Percentiles rank a stretch among this genome's conserved stretches.
Evolutionary conservation across 2,888 invertebrate genomes (phyloP).

Genomic region (Cataglyphis livida): DNA sequence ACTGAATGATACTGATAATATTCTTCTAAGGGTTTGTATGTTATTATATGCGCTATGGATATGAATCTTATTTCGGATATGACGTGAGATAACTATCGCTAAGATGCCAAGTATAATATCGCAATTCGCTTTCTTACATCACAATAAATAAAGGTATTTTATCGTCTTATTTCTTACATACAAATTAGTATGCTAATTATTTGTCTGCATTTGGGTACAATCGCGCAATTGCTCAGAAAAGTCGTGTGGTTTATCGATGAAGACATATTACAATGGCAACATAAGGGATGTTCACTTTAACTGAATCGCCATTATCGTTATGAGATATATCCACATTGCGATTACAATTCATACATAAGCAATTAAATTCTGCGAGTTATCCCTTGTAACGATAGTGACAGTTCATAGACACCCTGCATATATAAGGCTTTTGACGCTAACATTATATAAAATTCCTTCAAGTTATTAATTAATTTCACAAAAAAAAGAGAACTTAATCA

Average conservation of each 20-base stretch:
- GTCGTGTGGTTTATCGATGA: slow-evolving; percentile 53
- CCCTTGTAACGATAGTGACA: slow-evolving; percentile 68
- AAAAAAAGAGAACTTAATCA: slow-evolving; percentile 58
- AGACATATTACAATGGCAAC: slow-evolving; percentile 59
- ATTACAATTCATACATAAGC: slow-evolving; percentile 12
- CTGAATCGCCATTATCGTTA: slow-evolving; percentile 66
- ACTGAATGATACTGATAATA: slow-evolving; percentile 58
- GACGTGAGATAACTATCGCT: slow-evolving; percentile 64
- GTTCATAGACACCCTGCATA: slow-evolving; percentile 74
- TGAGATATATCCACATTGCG: slow-evolving; percentile 43
- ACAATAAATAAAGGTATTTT: slow-evolving; percentile 68
- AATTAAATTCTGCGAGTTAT: slow-evolving; percentile 36
- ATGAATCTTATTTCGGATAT: slow-evolving; percentile 73
- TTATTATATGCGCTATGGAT: slow-evolving; percentile 69
- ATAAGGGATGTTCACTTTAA: slow-evolving; percentile 64
- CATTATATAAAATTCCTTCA: slow-evolving; percentile 67
- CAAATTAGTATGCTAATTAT: slow-evolving; percentile 83
- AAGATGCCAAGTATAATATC: slow-evolving; percentile 65
- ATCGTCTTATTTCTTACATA: slow-evolving; percentile 73
- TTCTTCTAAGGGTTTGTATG: slow-evolving; percentile 62
- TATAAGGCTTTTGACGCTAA: slow-evolving; percentile 74
- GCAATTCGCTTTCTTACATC: slow-evolving; percentile 54
- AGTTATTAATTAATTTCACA: slow-evolving; percentile 53
- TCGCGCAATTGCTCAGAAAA: slow-evolving; percentile 71
- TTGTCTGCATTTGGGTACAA: slow-evolving; percentile 83